A percentile compares a stretch with the other conserved stretches of the same genome.
Evolutionary conservation across 64 coral and sea anemone genomes (phyloP).

Genomic region (Cladopsammia gracilis): DNA sequence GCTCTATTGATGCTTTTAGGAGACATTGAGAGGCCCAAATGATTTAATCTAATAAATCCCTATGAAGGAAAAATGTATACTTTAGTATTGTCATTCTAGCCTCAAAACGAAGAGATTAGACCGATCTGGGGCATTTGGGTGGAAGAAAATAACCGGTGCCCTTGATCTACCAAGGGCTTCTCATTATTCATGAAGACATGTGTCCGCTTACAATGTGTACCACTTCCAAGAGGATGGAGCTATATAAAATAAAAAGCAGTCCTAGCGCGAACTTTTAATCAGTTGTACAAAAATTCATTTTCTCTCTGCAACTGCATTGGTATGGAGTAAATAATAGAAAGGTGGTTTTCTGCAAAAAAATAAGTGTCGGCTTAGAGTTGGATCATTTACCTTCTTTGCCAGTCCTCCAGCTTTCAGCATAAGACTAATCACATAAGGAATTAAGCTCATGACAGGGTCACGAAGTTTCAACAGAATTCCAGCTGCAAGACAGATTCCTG

Average conservation of each 20-base stretch:
- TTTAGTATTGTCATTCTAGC: too few relatives aligned
- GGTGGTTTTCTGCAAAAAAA: slow-evolving; percentile 13
- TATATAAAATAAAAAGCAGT: too few relatives aligned
- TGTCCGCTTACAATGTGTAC: too few relatives aligned
- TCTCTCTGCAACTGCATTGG: too few relatives aligned
- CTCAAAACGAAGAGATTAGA: too few relatives aligned
- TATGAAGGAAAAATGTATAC: slow-evolving; percentile 9
- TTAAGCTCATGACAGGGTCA: slow-evolving; percentile 24
- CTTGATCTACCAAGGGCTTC: too few relatives aligned
- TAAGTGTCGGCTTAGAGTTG: not conserved
- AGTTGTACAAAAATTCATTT: too few relatives aligned
- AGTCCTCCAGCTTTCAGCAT: slow-evolving; percentile 24
- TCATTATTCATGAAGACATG: too few relatives aligned
- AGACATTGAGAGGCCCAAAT: slow-evolving; percentile 54
- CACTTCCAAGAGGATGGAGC: too few relatives aligned
- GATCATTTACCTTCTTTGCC: slow-evolving; percentile 36
- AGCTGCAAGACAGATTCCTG: slow-evolving; percentile 27
- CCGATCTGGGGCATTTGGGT: too few relatives aligned
- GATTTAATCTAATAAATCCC: slow-evolving; percentile 53
- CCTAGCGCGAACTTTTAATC: too few relatives aligned
- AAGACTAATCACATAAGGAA: slow-evolving; percentile 57
- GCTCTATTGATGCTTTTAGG: slow-evolving; percentile 58
- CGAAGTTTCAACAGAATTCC: slow-evolving; percentile 17
- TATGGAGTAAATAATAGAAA: not conserved
- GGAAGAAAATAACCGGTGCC: too few relatives aligned